phyloP scores from a whole-genome alignment of 2,113 vertebrate species.

The Vanacampus margaritifer region DNA sequence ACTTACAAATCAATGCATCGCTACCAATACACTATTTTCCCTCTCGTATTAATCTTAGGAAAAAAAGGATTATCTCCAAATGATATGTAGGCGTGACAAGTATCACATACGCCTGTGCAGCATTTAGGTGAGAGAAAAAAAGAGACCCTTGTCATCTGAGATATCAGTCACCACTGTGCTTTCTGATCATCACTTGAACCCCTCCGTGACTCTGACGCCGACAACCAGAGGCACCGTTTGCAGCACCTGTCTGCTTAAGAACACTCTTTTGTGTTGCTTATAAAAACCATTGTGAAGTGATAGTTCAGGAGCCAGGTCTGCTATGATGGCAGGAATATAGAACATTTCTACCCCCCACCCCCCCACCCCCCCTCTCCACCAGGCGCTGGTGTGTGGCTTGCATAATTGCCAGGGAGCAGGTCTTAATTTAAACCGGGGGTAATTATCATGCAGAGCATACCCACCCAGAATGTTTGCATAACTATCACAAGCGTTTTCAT shows the following conservation, averaged over 20 bases:
- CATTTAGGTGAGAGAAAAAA: conserved; percentile 56
- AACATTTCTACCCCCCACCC: conserved; percentile 76
- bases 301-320: conserved; percentile 79
- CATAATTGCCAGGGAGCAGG: conserved; percentile 98
- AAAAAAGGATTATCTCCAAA: conserved; percentile 11
- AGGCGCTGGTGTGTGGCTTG: conserved; percentile 90
- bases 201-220: conserved; percentile 52
- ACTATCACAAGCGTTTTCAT: conserved; percentile 99
- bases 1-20: background rate
- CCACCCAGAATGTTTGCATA: conserved; percentile 99
- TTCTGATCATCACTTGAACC: conserved; percentile 66
- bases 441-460: conserved; percentile 99
- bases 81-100: background rate
- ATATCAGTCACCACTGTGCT: conserved; percentile 60
- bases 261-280: conserved; percentile 62
- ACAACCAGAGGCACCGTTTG: conserved; percentile 55
- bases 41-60: background rate
- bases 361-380: conserved; percentile 50
- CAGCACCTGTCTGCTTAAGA: conserved; percentile 54
- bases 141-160: conserved; percentile 54
- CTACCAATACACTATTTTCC: too few species aligned
- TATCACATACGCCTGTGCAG: conserved; percentile 45
- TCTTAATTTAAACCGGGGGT: conserved; percentile 99
- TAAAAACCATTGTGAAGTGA: conserved; percentile 73
- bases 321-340: conserved; percentile 87